These are phyloP conservation scores for Leptarthrus brevirostris DNA, from an alignment of 2,888 invertebrate genomes.

Conservation along the genomic window DNA sequence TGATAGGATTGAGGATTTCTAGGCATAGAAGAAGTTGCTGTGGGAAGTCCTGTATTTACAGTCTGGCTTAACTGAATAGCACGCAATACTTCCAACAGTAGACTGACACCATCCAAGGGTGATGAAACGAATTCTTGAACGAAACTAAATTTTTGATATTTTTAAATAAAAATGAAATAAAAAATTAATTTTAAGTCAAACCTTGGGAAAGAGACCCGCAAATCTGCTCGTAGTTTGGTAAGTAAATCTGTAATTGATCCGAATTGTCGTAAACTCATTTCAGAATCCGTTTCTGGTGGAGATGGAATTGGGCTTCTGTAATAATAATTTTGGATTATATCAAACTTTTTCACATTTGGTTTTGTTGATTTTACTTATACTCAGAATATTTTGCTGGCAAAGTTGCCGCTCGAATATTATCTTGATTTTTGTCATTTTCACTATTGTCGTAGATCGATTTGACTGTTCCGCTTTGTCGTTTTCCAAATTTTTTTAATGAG, in stretches of 20 bases:
- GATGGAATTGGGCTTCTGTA: constrained; percentile 76
- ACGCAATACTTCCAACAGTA: constrained; percentile 85
- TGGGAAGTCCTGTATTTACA: constrained; percentile 66
- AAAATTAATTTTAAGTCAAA: too few relatives aligned
- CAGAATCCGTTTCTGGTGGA: constrained; percentile 73
- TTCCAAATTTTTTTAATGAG: constrained; percentile 83
- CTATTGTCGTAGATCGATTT: constrained; percentile 65
- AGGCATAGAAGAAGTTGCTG: constrained; percentile 63
- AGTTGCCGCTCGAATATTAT: constrained; percentile 62
- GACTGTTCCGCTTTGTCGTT: constrained; percentile 59
- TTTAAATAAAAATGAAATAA: background rate
- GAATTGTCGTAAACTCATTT: constrained; percentile 90
- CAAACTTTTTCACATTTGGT: too few relatives aligned
- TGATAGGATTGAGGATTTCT: constrained; percentile 76
- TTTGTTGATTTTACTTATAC: constrained; percentile 66
- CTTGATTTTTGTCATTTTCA: constrained; percentile 55
- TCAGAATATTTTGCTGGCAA: constrained; percentile 64
- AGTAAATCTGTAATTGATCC: constrained; percentile 88
- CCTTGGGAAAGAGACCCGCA: constrained; percentile 90
- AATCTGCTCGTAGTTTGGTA: constrained; percentile 86
- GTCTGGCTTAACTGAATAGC: constrained; percentile 86
- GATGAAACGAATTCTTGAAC: constrained; percentile 92
- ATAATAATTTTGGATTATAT: too few relatives aligned
- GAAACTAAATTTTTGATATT: constrained; percentile 73
- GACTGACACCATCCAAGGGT: constrained; percentile 86